phyloP scores from a whole-genome alignment of 2,113 vertebrate species.

The Cottus gobio region DNA sequence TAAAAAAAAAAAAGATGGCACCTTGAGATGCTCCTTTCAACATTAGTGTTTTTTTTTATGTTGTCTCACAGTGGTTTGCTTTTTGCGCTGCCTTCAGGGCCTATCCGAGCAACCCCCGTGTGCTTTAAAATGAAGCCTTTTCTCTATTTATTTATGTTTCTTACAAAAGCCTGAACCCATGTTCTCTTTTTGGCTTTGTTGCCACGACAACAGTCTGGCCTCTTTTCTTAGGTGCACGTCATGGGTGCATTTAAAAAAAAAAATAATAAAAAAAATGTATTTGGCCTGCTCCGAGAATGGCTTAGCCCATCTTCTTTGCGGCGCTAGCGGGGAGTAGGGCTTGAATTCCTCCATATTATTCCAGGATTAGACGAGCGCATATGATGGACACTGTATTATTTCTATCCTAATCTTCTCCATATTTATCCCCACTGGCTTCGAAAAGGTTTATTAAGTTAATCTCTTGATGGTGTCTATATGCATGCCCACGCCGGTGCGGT shows the following conservation, averaged over 20 bases:
- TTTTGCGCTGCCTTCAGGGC: constrained; percentile 37
- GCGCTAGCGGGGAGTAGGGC: neutral
- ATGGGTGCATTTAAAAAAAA: constrained; percentile 54
- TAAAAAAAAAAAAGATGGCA: constrained; percentile 46
- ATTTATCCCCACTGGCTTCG: constrained; percentile 31
- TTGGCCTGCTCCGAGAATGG: constrained; percentile 18
- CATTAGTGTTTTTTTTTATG: constrained; percentile 56
- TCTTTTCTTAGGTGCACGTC: constrained; percentile 45
- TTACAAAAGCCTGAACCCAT: constrained; percentile 68
- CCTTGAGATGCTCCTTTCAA: constrained; percentile 32
- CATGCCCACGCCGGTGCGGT: constrained; percentile 5
- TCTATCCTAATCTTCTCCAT: constrained; percentile 51
- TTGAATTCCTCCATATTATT: constrained; percentile 63
- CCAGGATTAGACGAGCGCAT: constrained; percentile 55
- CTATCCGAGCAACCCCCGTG: constrained; percentile 59
- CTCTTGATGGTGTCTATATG: constrained; percentile 44
- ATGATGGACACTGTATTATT: constrained; percentile 51
- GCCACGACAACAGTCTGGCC: constrained; percentile 38
- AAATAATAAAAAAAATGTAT: no score
- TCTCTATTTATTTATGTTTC: constrained; percentile 78
- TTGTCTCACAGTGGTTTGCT: constrained; percentile 44
- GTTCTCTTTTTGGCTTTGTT: constrained; percentile 67
- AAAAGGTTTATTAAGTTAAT: constrained; percentile 53
- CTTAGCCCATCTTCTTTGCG: constrained; percentile 55
- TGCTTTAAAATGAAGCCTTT: constrained; percentile 75